Conservation (phyloP, 1,140 invertebrate species). For the Drosophila gunungcola region DNA sequence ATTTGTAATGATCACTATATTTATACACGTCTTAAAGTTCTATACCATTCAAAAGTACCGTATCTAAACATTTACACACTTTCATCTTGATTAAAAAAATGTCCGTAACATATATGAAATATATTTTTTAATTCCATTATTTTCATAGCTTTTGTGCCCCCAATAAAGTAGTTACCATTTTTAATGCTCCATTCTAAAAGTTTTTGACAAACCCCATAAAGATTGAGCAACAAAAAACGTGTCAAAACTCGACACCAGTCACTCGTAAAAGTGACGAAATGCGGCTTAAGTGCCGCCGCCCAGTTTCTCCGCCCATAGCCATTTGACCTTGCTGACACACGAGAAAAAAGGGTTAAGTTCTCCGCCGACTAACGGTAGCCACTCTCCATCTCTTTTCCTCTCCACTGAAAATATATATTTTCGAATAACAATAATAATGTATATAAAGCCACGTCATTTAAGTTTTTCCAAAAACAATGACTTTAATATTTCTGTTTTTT, state of each 20-base stretch:
- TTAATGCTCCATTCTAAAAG: constrained; percentile 14
- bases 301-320: constrained; percentile 27
- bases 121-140: neutral
- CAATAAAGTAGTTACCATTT: constrained; percentile 16
- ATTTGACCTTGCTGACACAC: constrained; percentile 31
- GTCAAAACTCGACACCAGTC: constrained; percentile 26
- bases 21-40: too few species aligned
- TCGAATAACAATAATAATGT: neutral
- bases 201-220: constrained; percentile 6
- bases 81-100: neutral
- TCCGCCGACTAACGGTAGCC: constrained; percentile 12
- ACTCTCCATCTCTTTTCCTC: neutral
- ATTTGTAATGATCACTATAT: too few species aligned
- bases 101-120: constrained; percentile 4
- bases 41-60: neutral
- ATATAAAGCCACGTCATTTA: too few species aligned
- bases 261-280: constrained; percentile 23
- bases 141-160: neutral
- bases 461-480: too few species aligned
- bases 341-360: constrained; percentile 4
- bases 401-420: neutral
- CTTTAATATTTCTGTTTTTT: neutral
- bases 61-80: neutral
- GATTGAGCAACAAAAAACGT: constrained; percentile 20
- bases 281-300: constrained; percentile 29